phyloP scores from a whole-genome alignment of 2,888 invertebrate genomes.

The Lordiphosa fenestrarum region DNA sequence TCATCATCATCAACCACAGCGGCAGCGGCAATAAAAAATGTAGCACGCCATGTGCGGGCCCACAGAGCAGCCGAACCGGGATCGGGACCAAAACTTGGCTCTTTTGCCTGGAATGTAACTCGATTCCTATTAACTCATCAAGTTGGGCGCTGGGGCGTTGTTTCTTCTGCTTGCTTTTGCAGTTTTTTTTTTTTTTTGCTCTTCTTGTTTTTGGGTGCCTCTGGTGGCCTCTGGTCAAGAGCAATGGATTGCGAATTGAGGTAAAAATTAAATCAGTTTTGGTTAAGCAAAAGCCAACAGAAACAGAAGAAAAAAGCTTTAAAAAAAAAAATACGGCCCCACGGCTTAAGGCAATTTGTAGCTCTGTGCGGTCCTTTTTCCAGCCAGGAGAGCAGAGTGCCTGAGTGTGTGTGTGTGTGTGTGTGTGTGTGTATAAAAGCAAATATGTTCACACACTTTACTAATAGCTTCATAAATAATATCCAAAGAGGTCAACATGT shows the following conservation, averaged over 20 bases:
- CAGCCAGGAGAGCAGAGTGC: conserved; percentile 21
- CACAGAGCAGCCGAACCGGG: conserved; percentile 10
- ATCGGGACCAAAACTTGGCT: conserved; percentile 31
- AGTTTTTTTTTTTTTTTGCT: conserved; percentile 9
- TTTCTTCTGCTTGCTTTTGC: conserved; percentile 11
- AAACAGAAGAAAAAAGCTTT: conserved; percentile 18
- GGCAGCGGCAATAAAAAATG: conserved; percentile 59
- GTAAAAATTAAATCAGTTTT: conserved; percentile 70
- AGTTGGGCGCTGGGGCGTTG: conserved; percentile 68
- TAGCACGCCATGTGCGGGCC: conserved; percentile 63
- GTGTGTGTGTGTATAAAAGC: conserved; percentile 43
- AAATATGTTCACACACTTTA: conserved; percentile 73
- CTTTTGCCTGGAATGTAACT: conserved; percentile 76
- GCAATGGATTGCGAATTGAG: conserved; percentile 54
- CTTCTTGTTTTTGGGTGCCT: conserved; percentile 40
- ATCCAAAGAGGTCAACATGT: conserved; percentile 72
- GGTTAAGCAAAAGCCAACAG: conserved; percentile 55
- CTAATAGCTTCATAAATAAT: conserved; percentile 80
- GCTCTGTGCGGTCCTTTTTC: conserved; percentile 72
- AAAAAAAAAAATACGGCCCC: conserved; percentile 22
- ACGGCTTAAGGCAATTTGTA: conserved; percentile 72
- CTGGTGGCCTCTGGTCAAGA: conserved; percentile 29
- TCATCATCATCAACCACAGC: conserved; percentile 35
- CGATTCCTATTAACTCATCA: conserved; percentile 80
- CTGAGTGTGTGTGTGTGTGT: conserved; percentile 9